Percentiles rank a stretch among this genome's conserved stretches.
Conservation (phyloP, 1,140 invertebrate species). For the Ganaspis sp. region DNA sequence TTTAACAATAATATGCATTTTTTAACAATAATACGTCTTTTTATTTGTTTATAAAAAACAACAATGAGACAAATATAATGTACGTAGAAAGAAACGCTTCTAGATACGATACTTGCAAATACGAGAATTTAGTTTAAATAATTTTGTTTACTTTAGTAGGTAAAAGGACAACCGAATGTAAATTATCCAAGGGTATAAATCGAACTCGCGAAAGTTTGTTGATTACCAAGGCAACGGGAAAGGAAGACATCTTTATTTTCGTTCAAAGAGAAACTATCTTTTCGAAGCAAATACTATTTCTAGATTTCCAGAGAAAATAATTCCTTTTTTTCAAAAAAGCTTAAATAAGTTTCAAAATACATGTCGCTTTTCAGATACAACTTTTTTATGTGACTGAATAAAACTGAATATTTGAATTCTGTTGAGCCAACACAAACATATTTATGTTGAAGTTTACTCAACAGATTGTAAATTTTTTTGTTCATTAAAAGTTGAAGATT, state of each 20-base stretch:
- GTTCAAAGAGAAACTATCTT: background rate
- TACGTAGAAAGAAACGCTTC: background rate
- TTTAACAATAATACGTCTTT: too few species aligned
- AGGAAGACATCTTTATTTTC: conserved; percentile 23
- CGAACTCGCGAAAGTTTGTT: conserved; percentile 54
- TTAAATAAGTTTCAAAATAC: too few species aligned
- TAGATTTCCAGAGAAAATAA: background rate
- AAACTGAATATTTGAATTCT: too few species aligned
- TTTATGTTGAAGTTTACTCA: too few species aligned
- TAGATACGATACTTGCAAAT: background rate
- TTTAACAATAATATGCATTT: too few species aligned
- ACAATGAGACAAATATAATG: too few species aligned
- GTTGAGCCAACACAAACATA: too few species aligned
- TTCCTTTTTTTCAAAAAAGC: background rate
- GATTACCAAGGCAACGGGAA: conserved; percentile 65
- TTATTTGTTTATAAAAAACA: too few species aligned
- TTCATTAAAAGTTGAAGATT: too few species aligned
- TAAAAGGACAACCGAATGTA: conserved; percentile 7
- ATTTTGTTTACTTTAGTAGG: background rate
- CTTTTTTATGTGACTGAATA: too few species aligned
- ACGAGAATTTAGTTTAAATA: background rate
- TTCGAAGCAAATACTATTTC: background rate
- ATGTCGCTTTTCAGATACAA: too few species aligned
- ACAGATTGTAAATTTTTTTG: conserved; percentile 1
- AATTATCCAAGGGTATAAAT: conserved; percentile 13